phyloP scores from a whole-genome alignment of 2,888 invertebrate genomes.

The Yponomeuta cagnagella region DNA sequence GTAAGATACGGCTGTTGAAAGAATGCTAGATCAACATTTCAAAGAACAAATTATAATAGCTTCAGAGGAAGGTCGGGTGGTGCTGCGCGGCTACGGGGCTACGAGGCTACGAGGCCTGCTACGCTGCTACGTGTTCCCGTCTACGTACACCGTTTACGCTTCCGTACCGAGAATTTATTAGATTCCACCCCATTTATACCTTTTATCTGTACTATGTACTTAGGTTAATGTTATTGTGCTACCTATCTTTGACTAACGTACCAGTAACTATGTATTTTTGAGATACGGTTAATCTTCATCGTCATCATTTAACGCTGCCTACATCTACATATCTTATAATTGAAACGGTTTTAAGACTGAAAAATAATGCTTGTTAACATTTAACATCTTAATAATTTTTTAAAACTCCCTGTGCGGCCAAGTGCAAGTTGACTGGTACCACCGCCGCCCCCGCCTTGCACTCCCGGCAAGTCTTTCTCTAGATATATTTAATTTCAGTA shows the following conservation, averaged over 20 bases:
- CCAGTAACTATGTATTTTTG: constrained; percentile 19
- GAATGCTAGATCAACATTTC: neutral
- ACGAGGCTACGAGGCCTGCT: constrained; percentile 29
- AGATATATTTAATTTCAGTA: too few species aligned
- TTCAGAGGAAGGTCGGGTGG: constrained; percentile 21
- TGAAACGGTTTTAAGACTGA: too few species aligned
- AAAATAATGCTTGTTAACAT: too few species aligned
- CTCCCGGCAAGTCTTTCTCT: too few species aligned
- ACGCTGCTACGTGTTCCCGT: constrained; percentile 62
- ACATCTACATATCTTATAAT: too few species aligned
- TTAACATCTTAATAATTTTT: too few species aligned
- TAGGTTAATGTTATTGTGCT: constrained; percentile 40
- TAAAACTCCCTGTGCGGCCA: too few species aligned
- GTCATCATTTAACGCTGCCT: too few species aligned
- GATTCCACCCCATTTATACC: constrained; percentile 66
- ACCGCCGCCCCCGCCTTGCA: too few species aligned
- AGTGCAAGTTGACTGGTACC: too few species aligned
- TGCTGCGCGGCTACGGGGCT: constrained; percentile 30
- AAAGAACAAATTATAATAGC: neutral
- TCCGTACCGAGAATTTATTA: constrained; percentile 69
- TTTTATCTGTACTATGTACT: constrained; percentile 67
- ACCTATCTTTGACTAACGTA: constrained; percentile 18
- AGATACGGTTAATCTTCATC: too few species aligned
- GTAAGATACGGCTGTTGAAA: neutral
- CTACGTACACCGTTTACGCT: constrained; percentile 69